Conservation (phyloP, 2,888 invertebrate species). For the Caenorhabditis auriculariae region DNA sequence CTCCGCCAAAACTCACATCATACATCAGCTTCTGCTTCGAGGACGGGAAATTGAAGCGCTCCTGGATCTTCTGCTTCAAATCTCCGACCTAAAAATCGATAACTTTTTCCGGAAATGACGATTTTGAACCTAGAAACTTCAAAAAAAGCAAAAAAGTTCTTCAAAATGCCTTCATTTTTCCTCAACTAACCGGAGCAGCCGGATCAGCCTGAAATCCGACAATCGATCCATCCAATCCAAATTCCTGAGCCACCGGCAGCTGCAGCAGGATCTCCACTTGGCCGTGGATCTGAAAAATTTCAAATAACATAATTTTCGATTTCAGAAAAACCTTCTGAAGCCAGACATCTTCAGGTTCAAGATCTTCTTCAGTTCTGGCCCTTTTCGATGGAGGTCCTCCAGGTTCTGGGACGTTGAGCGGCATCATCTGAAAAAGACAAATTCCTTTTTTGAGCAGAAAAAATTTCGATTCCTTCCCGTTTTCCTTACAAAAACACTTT, state of each 20-base stretch:
- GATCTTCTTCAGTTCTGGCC: conserved; percentile 86
- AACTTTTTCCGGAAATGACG: not conserved
- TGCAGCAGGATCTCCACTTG: conserved; percentile 77
- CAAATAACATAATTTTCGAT: conserved; percentile 2
- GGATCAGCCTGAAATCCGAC: conserved; percentile 78
- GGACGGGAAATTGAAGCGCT: conserved; percentile 86
- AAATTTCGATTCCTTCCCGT: no score
- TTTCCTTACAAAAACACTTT: no score
- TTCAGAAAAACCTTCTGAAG: conserved; percentile 59
- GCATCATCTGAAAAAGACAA: not conserved
- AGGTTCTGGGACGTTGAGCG: conserved; percentile 4
- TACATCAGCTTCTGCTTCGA: conserved; percentile 95
- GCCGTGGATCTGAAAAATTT: no score
- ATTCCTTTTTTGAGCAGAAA: not conserved
- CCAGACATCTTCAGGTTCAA: conserved; percentile 85
- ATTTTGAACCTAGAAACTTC: not conserved
- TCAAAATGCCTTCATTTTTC: not conserved
- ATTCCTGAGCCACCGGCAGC: conserved; percentile 90
- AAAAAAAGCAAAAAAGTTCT: not conserved
- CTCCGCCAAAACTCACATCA: conserved; percentile 75
- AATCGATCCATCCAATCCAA: conserved; percentile 89
- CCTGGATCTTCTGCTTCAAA: conserved; percentile 83
- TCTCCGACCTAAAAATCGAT: conserved; percentile 72
- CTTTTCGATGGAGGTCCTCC: conserved; percentile 81
- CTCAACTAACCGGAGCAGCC: conserved; percentile 71